A percentile compares a stretch with the other conserved stretches of the same genome.
These are phyloP conservation scores for Zygaena filipendulae DNA, from an alignment of 2,888 invertebrate genomes.

Conservation along the genomic window DNA sequence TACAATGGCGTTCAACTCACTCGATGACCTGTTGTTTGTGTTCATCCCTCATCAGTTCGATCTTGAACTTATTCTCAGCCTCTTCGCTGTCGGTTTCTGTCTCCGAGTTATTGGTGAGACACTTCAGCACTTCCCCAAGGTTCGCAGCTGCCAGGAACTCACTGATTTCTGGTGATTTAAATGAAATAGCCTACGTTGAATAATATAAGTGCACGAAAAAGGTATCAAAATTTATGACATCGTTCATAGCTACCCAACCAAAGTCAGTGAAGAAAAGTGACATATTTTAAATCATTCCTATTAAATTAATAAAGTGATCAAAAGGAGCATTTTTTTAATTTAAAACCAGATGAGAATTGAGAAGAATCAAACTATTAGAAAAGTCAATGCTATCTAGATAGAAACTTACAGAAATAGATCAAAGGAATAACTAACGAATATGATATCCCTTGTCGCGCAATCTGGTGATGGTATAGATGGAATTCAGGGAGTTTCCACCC, in stretches of 20 bases:
- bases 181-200: too few relatives aligned
- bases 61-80: conserved; percentile 32
- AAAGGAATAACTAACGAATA: conserved; percentile 74
- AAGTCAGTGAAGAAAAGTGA: too few relatives aligned
- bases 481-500: conserved; percentile 89
- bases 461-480: conserved; percentile 82
- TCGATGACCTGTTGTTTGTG: conserved; percentile 76
- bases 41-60: conserved; percentile 67
- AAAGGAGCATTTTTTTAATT: too few relatives aligned
- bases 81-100: conserved; percentile 21
- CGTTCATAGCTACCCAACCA: too few relatives aligned
- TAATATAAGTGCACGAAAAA: too few relatives aligned
- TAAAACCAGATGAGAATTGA: too few relatives aligned
- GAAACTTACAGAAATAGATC: too few relatives aligned
- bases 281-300: background rate
- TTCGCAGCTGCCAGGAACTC: conserved; percentile 81
- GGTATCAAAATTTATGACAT: too few relatives aligned
- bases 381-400: too few relatives aligned
- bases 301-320: too few relatives aligned
- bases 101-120: conserved; percentile 52
- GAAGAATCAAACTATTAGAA: too few relatives aligned
- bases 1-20: too few relatives aligned
- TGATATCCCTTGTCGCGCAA: conserved; percentile 80
- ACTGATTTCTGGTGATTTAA: conserved; percentile 73
- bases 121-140: conserved; percentile 75